Base-by-base conservation (phyloP, 1,140 invertebrate genomes). In the Ceratosolen solmsi region DNA sequence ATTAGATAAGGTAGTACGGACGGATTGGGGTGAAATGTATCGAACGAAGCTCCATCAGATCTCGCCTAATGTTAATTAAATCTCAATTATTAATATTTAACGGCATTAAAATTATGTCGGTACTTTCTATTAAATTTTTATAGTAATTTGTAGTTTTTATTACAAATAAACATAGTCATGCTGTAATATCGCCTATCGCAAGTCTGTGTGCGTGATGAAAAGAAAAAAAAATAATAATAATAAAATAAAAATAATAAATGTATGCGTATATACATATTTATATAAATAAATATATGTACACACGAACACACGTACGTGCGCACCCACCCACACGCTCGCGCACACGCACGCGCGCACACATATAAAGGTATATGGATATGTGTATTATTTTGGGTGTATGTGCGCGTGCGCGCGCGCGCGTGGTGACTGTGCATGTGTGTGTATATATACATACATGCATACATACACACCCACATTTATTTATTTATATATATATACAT, bases 121-220 rank as follows among this genome's bases (percentile, higher is more conserved):
- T 22, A 11, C 9, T 22, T 17, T 4, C 2, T 54, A 11, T 17
- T 54, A 22, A 22, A 54, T 54, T n/a, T n/a, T n/a, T n/a, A n/a
- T n/a, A n/a, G n/a, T n/a, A n/a, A n/a, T n/a, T n/a, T n/a, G n/a
- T n/a, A n/a, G n/a, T n/a, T n/a, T n/a, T n/a, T n/a, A n/a, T n/a
- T n/a, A n/a, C n/a, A n/a, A n/a, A n/a, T 54, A 54, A 54, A 15
- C 20, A 22, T 38, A 71, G 25, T 22, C 25, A 5, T 71, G 41
- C 8, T 46, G 17, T 9, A 46, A 76, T 41, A 20, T 76, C 56
- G 58, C 60, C 9, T 41, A 77, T 77, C 41, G 58, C 38, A 33
- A 15, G 3, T 36, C 22, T n/a, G 13, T 65, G 1, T 65, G 30
- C 20, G 63, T 65, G 63, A 5, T 58, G n/a, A 33, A 30, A 33